Evolutionary conservation across 2,797 vertebrate species (phyloP), one percentile per base, ranked within the genome.

Genomic region (Craterocephalus amniculus): DNA sequence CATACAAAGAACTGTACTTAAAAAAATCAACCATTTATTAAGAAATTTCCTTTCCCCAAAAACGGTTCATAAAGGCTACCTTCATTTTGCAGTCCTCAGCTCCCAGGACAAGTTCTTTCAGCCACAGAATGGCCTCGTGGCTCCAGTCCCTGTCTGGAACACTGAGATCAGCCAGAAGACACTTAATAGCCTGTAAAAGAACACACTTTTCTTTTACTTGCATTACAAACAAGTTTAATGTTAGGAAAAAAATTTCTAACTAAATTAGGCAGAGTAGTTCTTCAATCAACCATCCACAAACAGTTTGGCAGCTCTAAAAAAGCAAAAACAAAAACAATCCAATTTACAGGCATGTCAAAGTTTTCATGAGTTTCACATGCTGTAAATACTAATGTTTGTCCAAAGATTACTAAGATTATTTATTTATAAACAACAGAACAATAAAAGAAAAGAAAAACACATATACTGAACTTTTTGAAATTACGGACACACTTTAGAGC

Each of bases 51-150:
- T 36, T 36, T 20, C 4, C 40, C 31, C 24, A 14, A 58, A 0
- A n/a, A n/a, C n/a, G n/a, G n/a, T n/a, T n/a, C n/a, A n/a, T n/a
- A 61, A 1, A 49, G 4, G 12, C 58, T 88, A 97, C 98, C 96
- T 96, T 97, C 88, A 99, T 95, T 89, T 91, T 97, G 80, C 95
- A 97, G 74, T 94, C 91, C 0, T 91, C 76, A 77, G 93, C 90
- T 68, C 87, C 93, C 63, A 94, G 74, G 40, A 97, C 88, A 7
- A 91, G 84, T 71, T 97, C 93, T 90, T 95, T 95, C 58, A 99
- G 78, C 94, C 95, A 96, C 74, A 93, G 83, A 29, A 98, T 91
- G 4, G 95, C 95, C 72, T 97, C 94, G 48, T 94, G 93, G 58
- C 94, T 96, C 97, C 96, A 98, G 87, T 94, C 95, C 74, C 92